Percentiles rank a stretch among this genome's conserved stretches.
phyloP scores from a whole-genome alignment of 2,888 invertebrate species.

The Lottia scabra region DNA sequence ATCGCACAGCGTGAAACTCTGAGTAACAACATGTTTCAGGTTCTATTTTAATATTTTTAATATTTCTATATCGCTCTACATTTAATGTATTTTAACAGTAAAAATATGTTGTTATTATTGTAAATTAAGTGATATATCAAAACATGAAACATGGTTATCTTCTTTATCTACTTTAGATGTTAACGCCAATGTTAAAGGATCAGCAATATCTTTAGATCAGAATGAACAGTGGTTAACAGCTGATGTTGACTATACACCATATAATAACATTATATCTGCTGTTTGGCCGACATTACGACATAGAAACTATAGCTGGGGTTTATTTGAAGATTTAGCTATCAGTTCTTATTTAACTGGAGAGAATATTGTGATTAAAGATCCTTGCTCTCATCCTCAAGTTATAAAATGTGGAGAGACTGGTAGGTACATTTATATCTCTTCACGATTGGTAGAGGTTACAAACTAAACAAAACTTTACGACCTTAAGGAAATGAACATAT shows the following conservation, averaged over 20 bases:
- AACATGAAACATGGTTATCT: no score
- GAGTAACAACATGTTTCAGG: no score
- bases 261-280: conserved; percentile 29
- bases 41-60: no score
- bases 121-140: no score
- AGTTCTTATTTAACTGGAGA: neutral
- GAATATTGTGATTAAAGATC: conserved; percentile 16
- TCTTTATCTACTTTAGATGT: no score
- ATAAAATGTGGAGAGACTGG: conserved; percentile 30
- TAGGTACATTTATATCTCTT: neutral
- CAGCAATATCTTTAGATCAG: conserved; percentile 1
- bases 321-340: conserved; percentile 9
- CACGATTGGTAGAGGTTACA: no score
- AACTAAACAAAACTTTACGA: no score
- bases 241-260: conserved; percentile 33
- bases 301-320: conserved; percentile 26
- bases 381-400: conserved; percentile 30
- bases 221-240: conserved; percentile 18
- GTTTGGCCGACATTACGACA: conserved; percentile 32
- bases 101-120: no score
- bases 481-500: no score
- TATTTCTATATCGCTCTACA: no score
- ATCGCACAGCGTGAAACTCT: no score
- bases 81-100: no score
- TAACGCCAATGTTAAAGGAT: conserved; percentile 9